Base-by-base conservation (phyloP, 1,140 invertebrate genomes). In the Pseudomyrmex pallidus region DNA sequence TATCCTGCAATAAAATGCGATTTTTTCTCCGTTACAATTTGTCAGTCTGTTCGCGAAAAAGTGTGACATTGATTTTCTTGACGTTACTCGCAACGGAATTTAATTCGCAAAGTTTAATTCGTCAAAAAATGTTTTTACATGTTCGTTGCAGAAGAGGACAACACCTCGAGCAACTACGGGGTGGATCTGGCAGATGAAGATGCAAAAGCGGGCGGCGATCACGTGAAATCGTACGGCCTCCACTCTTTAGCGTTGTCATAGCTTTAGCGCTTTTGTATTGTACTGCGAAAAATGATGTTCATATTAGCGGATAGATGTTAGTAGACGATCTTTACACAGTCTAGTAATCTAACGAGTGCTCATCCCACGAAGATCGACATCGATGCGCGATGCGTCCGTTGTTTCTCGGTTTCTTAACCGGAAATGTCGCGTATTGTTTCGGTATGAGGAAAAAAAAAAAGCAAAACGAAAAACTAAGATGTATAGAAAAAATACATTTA, bases 81-180 rank as follows among this genome's bases (percentile, higher is more conserved):
- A 35, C 5, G 35, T 35, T 35, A 35, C 35, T 35, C 35, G 4
- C 35, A 35, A 35, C 35, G 5, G 35, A 7, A 35, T 35, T 35
- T 35, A 35, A 35, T 0, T 35, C 10, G 7, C n/a, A 15, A 13
- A 35, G 15, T 10, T 64, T 15, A 2, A 64, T 44, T 64, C n/a
- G 63, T 2, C 35, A 44, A 46, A 20, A 15, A 44, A 48, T 74
- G 50, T 13, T 8, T 56, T 50, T 59, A 22, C 15, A 57, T 20
- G 22, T 87, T 88, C 90, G 87, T 91, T 91, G 10, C 91, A 93
- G 93, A 93, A 78, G 91, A 93, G 77, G 92, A 93, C 73, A 92
- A 90, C 52, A 93, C 92, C 52, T 93, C 93, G 68, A 90, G 90
- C 70, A 91, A 90, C 82, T 93, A 93, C 72, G 92, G 90, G 66